Evolutionary conservation across 2,113 vertebrate genomes (phyloP).

Genomic region (Balaenoptera acutorostrata): DNA sequence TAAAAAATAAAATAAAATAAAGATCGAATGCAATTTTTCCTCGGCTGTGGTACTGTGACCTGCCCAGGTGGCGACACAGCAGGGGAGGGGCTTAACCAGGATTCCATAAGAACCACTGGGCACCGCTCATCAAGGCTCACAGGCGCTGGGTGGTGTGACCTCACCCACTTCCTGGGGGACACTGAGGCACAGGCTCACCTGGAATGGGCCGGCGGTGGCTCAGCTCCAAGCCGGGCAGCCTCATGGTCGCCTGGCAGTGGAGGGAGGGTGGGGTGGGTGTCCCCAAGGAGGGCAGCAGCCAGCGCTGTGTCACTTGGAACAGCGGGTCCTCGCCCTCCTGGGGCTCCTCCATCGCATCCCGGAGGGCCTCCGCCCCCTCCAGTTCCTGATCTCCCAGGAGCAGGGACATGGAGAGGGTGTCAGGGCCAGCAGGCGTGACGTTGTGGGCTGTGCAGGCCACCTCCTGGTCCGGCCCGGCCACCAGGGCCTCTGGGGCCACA

Average conservation of each 20-base stretch:
- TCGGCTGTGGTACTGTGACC: background rate
- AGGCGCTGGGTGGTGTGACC: background rate
- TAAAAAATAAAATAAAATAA: too few species aligned
- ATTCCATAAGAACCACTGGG: background rate
- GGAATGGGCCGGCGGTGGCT: background rate
- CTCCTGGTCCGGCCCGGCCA: fast-evolving
- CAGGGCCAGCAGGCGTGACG: fast-evolving
- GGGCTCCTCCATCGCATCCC: background rate
- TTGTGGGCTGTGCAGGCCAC: conserved; percentile 64
- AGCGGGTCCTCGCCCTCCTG: conserved; percentile 21
- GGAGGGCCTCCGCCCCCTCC: fast-evolving
- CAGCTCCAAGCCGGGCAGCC: fast-evolving
- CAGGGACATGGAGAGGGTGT: conserved; percentile 49
- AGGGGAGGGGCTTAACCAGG: too few species aligned
- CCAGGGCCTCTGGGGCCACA: background rate
- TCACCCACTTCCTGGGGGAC: background rate
- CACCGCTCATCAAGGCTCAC: background rate
- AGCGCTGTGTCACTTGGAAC: conserved; percentile 44
- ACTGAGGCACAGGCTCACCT: conserved; percentile 7
- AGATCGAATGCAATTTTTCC: background rate
- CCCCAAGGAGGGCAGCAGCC: background rate
- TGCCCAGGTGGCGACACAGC: background rate
- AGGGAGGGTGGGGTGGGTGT: background rate
- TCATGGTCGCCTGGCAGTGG: conserved; percentile 69
- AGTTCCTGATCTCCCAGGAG: conserved; percentile 35